Conservation (phyloP, 2,888 invertebrate genomes). For the Drosophila maculinotata region DNA sequence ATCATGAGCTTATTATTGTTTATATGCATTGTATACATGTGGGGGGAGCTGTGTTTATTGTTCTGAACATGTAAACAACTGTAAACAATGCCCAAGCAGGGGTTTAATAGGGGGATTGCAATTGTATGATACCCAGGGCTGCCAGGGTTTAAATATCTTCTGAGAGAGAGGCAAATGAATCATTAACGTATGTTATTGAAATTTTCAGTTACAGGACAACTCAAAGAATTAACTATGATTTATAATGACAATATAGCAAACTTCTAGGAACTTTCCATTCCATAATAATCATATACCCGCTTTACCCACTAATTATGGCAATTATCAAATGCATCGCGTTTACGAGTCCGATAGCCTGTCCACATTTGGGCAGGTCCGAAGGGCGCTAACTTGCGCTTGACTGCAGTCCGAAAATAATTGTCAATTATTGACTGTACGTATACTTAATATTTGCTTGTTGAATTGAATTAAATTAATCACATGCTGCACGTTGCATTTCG, state of each 20-base stretch:
- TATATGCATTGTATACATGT: slow-evolving; percentile 12
- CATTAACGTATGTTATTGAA: too few species aligned
- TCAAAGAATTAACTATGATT: too few species aligned
- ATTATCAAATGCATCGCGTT: slow-evolving; percentile 16
- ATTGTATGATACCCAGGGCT: slow-evolving; percentile 29
- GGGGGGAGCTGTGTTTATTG: slow-evolving; percentile 22
- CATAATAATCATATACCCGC: too few species aligned
- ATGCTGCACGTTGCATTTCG: slow-evolving; percentile 53
- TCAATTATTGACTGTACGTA: slow-evolving; percentile 10
- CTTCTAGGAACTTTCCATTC: too few species aligned
- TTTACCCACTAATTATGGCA: slow-evolving; percentile 5
- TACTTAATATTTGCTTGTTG: slow-evolving; percentile 27
- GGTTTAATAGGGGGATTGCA: neutral
- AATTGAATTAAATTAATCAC: slow-evolving; percentile 38
- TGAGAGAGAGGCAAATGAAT: too few species aligned
- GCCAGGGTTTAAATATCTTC: too few species aligned
- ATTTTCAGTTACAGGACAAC: too few species aligned
- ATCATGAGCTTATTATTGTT: slow-evolving; percentile 37
- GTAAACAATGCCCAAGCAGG: slow-evolving; percentile 18
- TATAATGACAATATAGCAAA: too few species aligned
- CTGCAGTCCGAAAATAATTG: slow-evolving; percentile 42
- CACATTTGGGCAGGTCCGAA: slow-evolving; percentile 18
- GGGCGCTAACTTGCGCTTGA: slow-evolving; percentile 27
- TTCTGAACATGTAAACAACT: slow-evolving; percentile 16
- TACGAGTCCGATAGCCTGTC: neutral